Evolutionary conservation across 2,888 invertebrate genomes (phyloP).

Genomic region (Acrobasis suavella): DNA sequence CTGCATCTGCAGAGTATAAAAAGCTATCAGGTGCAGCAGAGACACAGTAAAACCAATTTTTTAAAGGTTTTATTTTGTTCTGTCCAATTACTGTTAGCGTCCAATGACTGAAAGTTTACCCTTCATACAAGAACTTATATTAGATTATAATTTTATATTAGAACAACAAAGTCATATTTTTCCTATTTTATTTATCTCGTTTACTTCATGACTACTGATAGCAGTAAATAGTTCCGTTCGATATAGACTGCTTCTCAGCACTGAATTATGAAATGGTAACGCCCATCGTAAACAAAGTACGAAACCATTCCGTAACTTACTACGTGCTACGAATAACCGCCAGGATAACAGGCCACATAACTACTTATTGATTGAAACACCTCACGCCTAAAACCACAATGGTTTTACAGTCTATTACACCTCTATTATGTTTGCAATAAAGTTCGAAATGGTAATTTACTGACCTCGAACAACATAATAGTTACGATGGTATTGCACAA

Average conservation of each 20-base stretch:
- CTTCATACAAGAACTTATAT: no score
- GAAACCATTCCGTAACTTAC: slow-evolving; percentile 7
- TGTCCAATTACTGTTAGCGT: no score
- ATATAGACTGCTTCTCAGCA: neutral
- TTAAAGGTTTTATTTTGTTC: no score
- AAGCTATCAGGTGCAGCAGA: no score
- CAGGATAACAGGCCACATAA: slow-evolving; percentile 21
- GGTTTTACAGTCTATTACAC: slow-evolving; percentile 8
- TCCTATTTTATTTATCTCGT: no score
- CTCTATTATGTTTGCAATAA: slow-evolving; percentile 35
- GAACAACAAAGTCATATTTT: no score
- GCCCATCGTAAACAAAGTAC: neutral
- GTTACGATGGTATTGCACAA: slow-evolving; percentile 44
- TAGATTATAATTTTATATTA: no score
- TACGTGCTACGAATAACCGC: slow-evolving; percentile 17
- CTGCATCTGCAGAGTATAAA: no score
- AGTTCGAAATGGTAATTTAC: slow-evolving; percentile 35
- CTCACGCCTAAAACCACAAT: slow-evolving; percentile 13
- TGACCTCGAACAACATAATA: slow-evolving; percentile 30
- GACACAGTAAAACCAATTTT: no score
- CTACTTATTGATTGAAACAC: slow-evolving; percentile 14
- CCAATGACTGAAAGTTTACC: no score
- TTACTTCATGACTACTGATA: no score
- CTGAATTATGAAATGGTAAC: slow-evolving; percentile 9
- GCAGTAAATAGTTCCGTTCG: neutral